Conservation (phyloP, 2,797 vertebrate genomes). For the Aldrovandia affinis region DNA sequence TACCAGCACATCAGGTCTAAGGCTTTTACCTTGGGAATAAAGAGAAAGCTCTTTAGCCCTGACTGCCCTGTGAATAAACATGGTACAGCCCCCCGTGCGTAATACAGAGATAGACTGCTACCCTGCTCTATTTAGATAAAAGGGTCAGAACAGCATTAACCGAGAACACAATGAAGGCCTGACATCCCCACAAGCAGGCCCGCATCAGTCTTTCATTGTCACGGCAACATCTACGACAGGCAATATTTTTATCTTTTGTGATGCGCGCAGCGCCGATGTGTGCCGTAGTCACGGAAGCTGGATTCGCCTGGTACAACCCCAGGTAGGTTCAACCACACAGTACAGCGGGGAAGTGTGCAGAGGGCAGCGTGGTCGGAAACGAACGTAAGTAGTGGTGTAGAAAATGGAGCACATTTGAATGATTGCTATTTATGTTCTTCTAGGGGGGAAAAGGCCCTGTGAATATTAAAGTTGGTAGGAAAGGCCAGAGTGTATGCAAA, state of each 20-base stretch:
- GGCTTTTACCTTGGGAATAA: conserved; percentile 29
- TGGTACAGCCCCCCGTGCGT: not conserved
- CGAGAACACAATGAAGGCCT: conserved; percentile 9
- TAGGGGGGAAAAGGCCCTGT: not conserved
- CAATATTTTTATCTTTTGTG: conserved; percentile 23
- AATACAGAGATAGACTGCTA: not conserved
- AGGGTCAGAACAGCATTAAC: not conserved
- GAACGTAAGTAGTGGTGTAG: too few species aligned
- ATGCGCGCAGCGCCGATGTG: not conserved
- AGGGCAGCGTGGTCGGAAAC: not conserved
- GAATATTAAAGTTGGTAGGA: not conserved
- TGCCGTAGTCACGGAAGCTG: not conserved
- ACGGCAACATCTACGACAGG: conserved; percentile 13
- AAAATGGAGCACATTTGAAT: not conserved
- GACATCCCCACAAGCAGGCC: conserved; percentile 4
- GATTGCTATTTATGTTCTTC: not conserved
- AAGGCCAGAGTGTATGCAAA: too few species aligned
- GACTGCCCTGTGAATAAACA: conserved; percentile 25
- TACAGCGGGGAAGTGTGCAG: not conserved
- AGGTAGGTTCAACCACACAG: not conserved
- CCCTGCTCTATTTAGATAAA: conserved; percentile 22
- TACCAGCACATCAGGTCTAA: conserved; percentile 4
- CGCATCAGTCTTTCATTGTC: conserved; percentile 2
- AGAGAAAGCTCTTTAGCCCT: conserved; percentile 15
- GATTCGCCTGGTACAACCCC: not conserved